Evolutionary conservation across 2,797 vertebrate genomes (phyloP), one percentile per base, ranked within the genome.

Genomic region (Micromesistius poutassou): DNA sequence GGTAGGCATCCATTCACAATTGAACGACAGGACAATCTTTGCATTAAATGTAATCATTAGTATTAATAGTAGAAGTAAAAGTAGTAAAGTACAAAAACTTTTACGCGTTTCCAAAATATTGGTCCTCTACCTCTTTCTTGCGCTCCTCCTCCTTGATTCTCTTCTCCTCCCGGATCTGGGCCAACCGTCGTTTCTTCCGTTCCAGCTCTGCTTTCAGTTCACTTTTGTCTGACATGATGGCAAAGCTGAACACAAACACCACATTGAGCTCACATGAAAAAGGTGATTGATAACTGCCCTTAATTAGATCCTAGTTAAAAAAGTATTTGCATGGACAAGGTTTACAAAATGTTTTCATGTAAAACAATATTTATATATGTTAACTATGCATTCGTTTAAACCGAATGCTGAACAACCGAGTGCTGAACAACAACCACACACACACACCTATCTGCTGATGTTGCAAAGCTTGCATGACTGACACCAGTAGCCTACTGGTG

Each of bases 131-230:
- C 93, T 97, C 97, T 91, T 98, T 99, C 91, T 98, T 99, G 87
- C 97, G 96, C 89, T 99, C 98, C 91, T 99, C 98, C 88, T 99
- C 98, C 92, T 99, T 99, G 83, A 96, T 96, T 88, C 97, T 98
- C 90, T 99, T 99, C 90, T 99, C 97, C 87, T 99, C 97, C 91
- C 98, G 93, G 90, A 99, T 99, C 90, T 99, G 98, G 80, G 97
- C 97, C 88, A 99, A 91, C 1, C 96, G 96, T 77, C 98, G 98
- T 78, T 99, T 99, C 94, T 99, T 99, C 77, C 98, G 94, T 86
- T 99, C 97, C 82, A 99, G 91, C 87, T 99, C 98, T 0, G 98
- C 98, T 92, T 99, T 99, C 89, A 99, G 92, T 82, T 99, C 98
- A 87, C 96, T 98, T 95, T 99, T 99, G 92, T 99, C 98, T 74